These are phyloP conservation scores for Leptoteleia sp. DNA, from an alignment of 1,140 invertebrate genomes.

Conservation along the genomic window DNA sequence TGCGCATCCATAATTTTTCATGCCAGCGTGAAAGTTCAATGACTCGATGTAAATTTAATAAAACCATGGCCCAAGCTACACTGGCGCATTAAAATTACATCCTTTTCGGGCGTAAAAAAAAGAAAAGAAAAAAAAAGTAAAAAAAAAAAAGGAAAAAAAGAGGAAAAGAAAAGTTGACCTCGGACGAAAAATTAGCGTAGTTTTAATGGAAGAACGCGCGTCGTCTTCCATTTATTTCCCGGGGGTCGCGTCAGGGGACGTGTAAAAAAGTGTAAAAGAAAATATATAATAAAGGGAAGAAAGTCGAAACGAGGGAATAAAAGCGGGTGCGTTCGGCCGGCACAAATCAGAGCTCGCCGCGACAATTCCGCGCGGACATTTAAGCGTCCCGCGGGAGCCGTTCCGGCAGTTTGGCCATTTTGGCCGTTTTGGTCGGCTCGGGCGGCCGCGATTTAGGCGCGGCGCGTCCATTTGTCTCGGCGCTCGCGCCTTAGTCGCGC, in stretches of 20 bases:
- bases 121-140: no score
- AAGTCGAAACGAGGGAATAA: conserved; percentile 24
- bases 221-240: conserved; percentile 14
- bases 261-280: conserved; percentile 5
- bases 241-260: conserved; percentile 6
- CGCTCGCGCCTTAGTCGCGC: conserved; percentile 58
- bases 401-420: conserved; percentile 5
- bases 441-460: conserved; percentile 37
- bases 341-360: conserved; percentile 18
- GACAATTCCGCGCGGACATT: conserved; percentile 6
- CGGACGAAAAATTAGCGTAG: conserved; percentile 17
- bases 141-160: no score
- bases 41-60: no score
- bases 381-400: conserved; percentile 22
- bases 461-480: conserved; percentile 52
- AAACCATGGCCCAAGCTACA: no score
- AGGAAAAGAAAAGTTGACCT: no score
- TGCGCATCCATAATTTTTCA: no score
- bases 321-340: conserved; percentile 4
- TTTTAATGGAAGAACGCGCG: conserved; percentile 11
- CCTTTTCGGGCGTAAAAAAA: no score
- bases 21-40: no score
- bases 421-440: conserved; percentile 23
- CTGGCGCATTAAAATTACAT: no score
- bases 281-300: conserved; percentile 17